Conservation (phyloP, 2,888 invertebrate species). For the Eugnorisma glareosa region DNA sequence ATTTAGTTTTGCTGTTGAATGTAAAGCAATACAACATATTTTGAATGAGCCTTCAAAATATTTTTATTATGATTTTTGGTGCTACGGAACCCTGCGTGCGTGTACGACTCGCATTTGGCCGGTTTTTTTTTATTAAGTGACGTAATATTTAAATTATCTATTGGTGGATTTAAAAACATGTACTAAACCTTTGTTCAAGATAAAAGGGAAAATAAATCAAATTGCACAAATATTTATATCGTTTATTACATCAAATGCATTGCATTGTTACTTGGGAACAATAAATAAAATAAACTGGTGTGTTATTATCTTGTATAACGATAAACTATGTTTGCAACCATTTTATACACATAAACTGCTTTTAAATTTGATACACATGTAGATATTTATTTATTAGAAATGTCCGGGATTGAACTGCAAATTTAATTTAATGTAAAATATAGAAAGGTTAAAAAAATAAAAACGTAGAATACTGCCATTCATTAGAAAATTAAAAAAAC, state of each 20-base stretch:
- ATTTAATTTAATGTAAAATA: neutral
- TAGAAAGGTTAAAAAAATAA: neutral
- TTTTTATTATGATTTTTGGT: no score
- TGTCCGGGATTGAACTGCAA: neutral
- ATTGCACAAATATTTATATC: slow-evolving; percentile 74
- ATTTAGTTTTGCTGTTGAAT: no score
- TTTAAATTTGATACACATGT: slow-evolving; percentile 34
- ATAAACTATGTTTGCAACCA: slow-evolving; percentile 65
- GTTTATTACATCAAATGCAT: slow-evolving; percentile 90
- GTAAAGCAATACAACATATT: no score
- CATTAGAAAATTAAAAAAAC: neutral
- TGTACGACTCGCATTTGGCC: no score
- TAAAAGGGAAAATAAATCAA: slow-evolving; percentile 38
- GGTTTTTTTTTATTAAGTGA: no score
- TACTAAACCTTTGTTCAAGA: no score
- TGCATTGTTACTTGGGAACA: slow-evolving; percentile 86
- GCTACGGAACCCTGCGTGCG: no score
- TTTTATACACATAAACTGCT: slow-evolving; percentile 65
- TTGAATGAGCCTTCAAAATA: no score
- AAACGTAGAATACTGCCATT: neutral
- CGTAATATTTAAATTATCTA: no score
- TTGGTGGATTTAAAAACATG: no score
- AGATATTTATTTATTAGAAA: neutral
- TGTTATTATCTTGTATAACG: slow-evolving; percentile 81
- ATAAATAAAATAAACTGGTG: slow-evolving; percentile 89